Evolutionary conservation across 2,113 vertebrate species (phyloP).

Genomic region (Lates calcarifer): DNA sequence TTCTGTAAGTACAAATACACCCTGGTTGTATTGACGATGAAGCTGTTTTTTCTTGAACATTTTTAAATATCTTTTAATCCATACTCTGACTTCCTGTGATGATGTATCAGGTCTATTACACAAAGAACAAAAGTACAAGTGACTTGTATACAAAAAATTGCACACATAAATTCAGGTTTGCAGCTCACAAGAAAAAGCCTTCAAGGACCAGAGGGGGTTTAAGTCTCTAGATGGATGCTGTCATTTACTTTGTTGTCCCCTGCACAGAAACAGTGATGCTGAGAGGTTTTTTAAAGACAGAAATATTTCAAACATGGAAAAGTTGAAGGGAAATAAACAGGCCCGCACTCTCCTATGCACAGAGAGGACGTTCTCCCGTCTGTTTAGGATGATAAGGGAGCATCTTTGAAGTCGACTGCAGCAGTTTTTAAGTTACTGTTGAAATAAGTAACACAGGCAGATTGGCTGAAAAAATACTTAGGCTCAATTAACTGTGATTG

Average conservation of each 20-base stretch:
- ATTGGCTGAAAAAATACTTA: constrained; percentile 14
- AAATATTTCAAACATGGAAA: constrained; percentile 54
- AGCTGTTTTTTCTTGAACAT: background rate
- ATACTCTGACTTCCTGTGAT: background rate
- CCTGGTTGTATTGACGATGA: no score
- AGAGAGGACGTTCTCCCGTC: constrained; percentile 36
- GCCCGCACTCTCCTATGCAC: background rate
- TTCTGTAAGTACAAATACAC: background rate
- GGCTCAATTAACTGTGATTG: constrained; percentile 20
- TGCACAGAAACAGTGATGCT: constrained; percentile 40
- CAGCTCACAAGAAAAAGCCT: constrained; percentile 11
- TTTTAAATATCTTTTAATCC: background rate
- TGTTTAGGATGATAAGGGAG: constrained; percentile 59
- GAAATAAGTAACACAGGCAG: constrained; percentile 19
- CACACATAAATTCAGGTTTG: constrained; percentile 48
- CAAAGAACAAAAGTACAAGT: constrained; percentile 18
- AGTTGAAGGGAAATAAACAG: constrained; percentile 48
- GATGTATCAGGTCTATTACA: constrained; percentile 13
- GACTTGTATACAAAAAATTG: constrained; percentile 14
- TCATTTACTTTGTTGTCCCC: constrained; percentile 62
- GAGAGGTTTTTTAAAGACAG: constrained; percentile 43
- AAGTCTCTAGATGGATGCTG: constrained; percentile 44
- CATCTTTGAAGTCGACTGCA: constrained; percentile 53
- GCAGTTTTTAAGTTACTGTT: constrained; percentile 36
- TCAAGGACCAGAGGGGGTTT: background rate